Conservation (phyloP, 2,797 vertebrate genomes). For the Moxostoma hubbsi region DNA sequence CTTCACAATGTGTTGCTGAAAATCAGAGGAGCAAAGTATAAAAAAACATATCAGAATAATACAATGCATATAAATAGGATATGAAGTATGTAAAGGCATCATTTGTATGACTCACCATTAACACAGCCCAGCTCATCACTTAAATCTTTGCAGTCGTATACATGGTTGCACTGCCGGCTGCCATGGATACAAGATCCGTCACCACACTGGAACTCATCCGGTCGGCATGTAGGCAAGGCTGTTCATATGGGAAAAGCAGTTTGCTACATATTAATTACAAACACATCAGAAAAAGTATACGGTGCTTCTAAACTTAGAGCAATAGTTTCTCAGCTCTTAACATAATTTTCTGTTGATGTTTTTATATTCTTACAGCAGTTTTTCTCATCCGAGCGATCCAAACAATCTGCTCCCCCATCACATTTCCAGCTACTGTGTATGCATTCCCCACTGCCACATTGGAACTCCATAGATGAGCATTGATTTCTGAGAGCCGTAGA, state of each 20-base stretch:
- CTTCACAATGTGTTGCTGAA: slow-evolving; percentile 81
- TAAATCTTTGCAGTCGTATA: slow-evolving; percentile 83
- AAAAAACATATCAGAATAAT: background rate
- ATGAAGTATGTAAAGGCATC: background rate
- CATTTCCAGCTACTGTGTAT: slow-evolving; percentile 85
- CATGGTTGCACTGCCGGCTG: slow-evolving; percentile 83
- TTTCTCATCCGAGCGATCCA: slow-evolving; percentile 84
- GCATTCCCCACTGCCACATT: slow-evolving; percentile 82
- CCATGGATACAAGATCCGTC: slow-evolving; percentile 88
- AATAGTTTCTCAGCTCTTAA: too few relatives aligned
- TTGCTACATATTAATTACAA: too few relatives aligned
- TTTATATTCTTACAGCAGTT: slow-evolving; percentile 76
- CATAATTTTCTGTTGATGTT: background rate
- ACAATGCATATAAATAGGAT: background rate
- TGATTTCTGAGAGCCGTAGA: background rate
- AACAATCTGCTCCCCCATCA: slow-evolving; percentile 81
- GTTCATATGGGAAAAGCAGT: slow-evolving; percentile 16
- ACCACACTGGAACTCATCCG: slow-evolving; percentile 85
- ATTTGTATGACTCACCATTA: slow-evolving; percentile 72
- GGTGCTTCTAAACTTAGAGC: too few relatives aligned
- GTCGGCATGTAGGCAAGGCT: slow-evolving; percentile 81
- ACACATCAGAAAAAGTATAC: too few relatives aligned
- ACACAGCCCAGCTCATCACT: slow-evolving; percentile 86
- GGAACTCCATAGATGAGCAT: slow-evolving; percentile 81
- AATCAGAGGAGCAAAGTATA: background rate